These are phyloP conservation scores for Baronia brevicornis DNA, from an alignment of 2,888 invertebrate genomes.

Conservation along the genomic window DNA sequence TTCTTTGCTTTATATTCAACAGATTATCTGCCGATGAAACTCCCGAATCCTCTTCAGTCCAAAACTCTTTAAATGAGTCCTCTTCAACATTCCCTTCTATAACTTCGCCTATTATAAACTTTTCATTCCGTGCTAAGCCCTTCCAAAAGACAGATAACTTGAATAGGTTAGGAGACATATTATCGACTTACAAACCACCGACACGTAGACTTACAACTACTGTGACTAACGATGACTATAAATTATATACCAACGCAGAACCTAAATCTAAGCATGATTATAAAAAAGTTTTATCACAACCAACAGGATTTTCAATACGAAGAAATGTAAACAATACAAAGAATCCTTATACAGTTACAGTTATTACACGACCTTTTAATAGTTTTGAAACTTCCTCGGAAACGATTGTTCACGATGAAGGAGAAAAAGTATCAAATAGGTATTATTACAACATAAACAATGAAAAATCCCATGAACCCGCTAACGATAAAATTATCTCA, in stretches of 20 bases:
- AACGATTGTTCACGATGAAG: conserved; percentile 22
- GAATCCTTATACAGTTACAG: conserved; percentile 63
- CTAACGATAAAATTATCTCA: conserved; percentile 24
- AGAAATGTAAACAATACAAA: conserved; percentile 54
- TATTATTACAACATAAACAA: conserved; percentile 37
- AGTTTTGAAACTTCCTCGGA: conserved; percentile 32
- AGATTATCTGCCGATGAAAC: conserved; percentile 74
- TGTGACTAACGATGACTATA: conserved; percentile 49
- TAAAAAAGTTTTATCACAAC: conserved; percentile 58
- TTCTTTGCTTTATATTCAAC: conserved; percentile 74
- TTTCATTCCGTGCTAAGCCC: conserved; percentile 67
- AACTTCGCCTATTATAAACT: conserved; percentile 44
- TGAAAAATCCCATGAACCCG: conserved; percentile 29
- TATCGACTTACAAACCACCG: conserved; percentile 46
- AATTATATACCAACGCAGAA: conserved; percentile 38
- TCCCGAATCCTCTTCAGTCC: conserved; percentile 55
- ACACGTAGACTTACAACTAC: conserved; percentile 38
- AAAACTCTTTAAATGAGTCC: conserved; percentile 54
- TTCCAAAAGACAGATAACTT: conserved; percentile 67
- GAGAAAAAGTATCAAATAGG: conserved; percentile 30
- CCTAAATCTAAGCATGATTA: conserved; percentile 35
- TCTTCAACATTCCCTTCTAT: conserved; percentile 42
- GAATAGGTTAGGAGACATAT: conserved; percentile 48
- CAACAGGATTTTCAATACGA: conserved; percentile 68
- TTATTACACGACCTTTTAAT: conserved; percentile 53